These are phyloP conservation scores for Helicoverpa armigera DNA, from an alignment of 1,140 invertebrate species.

Conservation along the genomic window DNA sequence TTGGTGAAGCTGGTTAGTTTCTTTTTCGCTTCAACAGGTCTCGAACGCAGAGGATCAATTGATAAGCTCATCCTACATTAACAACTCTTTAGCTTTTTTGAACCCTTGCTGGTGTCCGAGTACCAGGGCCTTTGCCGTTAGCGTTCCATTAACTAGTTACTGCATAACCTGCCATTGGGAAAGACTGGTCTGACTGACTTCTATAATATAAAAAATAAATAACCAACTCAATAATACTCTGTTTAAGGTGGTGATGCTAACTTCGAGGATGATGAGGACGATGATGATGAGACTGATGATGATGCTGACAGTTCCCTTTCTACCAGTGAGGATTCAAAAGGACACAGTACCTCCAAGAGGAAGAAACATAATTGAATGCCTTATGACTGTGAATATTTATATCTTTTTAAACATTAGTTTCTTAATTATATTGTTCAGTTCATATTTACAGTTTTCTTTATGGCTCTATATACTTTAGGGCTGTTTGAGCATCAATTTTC, in stretches of 20 bases:
- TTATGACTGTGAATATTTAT: neutral
- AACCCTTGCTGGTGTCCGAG: too few relatives aligned
- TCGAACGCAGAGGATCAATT: neutral
- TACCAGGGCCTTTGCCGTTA: too few relatives aligned
- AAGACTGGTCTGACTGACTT: neutral
- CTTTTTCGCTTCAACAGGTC: neutral
- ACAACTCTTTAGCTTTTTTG: too few relatives aligned
- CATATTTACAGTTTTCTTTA: too few relatives aligned
- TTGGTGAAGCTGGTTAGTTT: constrained; percentile 52
- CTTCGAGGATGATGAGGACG: constrained; percentile 7
- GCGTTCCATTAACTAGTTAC: too few relatives aligned
- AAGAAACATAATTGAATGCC: constrained; percentile 62
- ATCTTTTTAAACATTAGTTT: too few relatives aligned
- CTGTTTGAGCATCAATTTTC: too few relatives aligned
- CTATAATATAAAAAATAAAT: too few relatives aligned
- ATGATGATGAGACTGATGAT: constrained; percentile 55
- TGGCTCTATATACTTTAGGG: too few relatives aligned
- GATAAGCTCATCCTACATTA: neutral
- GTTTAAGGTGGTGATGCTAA: constrained; percentile 19
- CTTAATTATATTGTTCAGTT: too few relatives aligned
- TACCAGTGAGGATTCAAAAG: constrained; percentile 46
- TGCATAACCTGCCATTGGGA: too few relatives aligned
- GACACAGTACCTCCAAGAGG: constrained; percentile 61
- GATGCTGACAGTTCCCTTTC: constrained; percentile 41
- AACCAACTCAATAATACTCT: neutral